A percentile compares a stretch with the other conserved stretches of the same genome.
These are phyloP conservation scores for Sarcophaga variegata DNA, from an alignment of 2,888 invertebrate species.

Conservation along the genomic window DNA sequence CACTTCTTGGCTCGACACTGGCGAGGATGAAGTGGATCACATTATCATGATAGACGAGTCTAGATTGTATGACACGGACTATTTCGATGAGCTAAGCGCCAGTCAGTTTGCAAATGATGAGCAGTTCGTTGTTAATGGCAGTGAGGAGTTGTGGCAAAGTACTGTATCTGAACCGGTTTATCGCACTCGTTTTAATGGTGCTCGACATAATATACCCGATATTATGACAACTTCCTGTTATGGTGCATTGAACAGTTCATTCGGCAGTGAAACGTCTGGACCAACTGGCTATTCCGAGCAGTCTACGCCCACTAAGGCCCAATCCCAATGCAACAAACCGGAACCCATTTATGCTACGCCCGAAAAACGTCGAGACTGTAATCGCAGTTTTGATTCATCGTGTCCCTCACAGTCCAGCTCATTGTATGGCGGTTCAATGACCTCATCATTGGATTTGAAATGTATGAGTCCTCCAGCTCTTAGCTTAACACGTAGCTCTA, in stretches of 20 bases:
- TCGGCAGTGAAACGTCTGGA: constrained; percentile 72
- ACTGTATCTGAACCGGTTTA: constrained; percentile 73
- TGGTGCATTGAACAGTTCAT: constrained; percentile 78
- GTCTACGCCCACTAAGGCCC: constrained; percentile 20
- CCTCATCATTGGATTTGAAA: constrained; percentile 77
- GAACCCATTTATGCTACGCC: constrained; percentile 79
- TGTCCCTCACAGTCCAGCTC: constrained; percentile 79
- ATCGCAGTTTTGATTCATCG: constrained; percentile 79
- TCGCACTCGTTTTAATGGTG: constrained; percentile 68
- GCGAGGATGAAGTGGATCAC: constrained; percentile 73
- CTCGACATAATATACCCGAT: constrained; percentile 73
- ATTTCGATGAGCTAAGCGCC: constrained; percentile 78
- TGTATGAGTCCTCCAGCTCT: constrained; percentile 73
- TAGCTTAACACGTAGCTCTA: constrained; percentile 54
- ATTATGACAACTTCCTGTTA: constrained; percentile 82
- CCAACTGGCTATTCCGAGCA: constrained; percentile 62
- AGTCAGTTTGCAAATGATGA: constrained; percentile 70
- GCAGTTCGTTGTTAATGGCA: constrained; percentile 41
- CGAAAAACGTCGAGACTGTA: constrained; percentile 78
- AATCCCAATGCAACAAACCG: constrained; percentile 33
- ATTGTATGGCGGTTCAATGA: constrained; percentile 78
- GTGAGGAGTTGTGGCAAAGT: constrained; percentile 72
- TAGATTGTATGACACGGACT: constrained; percentile 77
- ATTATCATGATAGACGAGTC: constrained; percentile 81
- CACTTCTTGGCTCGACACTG: constrained; percentile 44